phyloP scores from a whole-genome alignment of 1,140 invertebrate genomes.

The Ceratina japonica region DNA sequence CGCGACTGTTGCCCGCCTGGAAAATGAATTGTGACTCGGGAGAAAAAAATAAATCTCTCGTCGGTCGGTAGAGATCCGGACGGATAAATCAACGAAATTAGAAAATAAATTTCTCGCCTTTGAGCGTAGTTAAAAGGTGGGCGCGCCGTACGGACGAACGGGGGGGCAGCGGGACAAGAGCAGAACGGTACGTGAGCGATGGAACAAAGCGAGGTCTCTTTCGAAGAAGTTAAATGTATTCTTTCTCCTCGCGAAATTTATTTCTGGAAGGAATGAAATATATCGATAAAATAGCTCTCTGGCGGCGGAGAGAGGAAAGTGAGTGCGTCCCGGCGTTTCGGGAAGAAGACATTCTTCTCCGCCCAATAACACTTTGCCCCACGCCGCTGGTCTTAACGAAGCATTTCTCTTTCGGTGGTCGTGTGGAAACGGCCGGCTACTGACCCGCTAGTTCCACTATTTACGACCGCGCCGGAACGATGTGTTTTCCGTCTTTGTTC shows the following conservation, averaged over 20 bases:
- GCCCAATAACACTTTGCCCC: not conserved
- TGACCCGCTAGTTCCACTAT: not conserved
- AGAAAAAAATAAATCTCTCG: slow-evolving; percentile 19
- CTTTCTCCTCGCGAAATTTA: slow-evolving; percentile 28
- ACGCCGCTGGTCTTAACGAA: not conserved
- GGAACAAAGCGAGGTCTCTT: slow-evolving; percentile 27
- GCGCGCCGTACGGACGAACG: too few relatives aligned
- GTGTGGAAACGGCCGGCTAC: slow-evolving; percentile 1
- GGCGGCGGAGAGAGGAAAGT: not conserved
- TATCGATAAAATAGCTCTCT: slow-evolving; percentile 43
- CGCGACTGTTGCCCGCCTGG: not conserved
- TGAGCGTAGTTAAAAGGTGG: not conserved
- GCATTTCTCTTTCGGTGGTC: not conserved
- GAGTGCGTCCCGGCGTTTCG: not conserved
- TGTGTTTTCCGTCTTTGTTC: not conserved
- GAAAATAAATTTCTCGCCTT: slow-evolving; percentile 27
- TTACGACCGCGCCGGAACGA: slow-evolving; percentile 9
- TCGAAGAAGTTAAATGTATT: slow-evolving; percentile 26
- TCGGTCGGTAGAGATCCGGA: not conserved
- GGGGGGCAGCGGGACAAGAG: not conserved
- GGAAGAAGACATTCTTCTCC: slow-evolving; percentile 12
- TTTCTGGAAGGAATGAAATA: slow-evolving; percentile 39
- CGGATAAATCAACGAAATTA: slow-evolving; percentile 36
- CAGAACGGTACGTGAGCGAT: not conserved
- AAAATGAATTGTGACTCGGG: slow-evolving; percentile 27